Conservation (phyloP, 2,113 vertebrate genomes). For the Ctenodactylus gundi region DNA sequence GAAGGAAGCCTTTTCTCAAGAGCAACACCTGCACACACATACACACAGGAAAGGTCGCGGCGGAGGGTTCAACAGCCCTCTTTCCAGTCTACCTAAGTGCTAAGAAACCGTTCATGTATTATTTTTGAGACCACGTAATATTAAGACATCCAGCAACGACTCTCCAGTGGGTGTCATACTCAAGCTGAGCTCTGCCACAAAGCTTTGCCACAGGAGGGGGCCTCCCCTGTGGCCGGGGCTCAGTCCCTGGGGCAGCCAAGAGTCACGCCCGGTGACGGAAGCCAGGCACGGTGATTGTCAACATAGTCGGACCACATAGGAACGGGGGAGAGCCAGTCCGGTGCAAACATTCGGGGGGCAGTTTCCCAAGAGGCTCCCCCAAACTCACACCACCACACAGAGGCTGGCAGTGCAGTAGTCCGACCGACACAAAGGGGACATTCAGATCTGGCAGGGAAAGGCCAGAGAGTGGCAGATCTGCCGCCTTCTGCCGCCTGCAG, state of each 20-base stretch:
- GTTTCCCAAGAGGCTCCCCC: slow-evolving; percentile 41
- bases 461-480: too few species aligned
- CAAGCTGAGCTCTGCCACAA: background rate
- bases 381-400: too few species aligned
- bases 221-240: background rate
- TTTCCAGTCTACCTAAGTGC: background rate
- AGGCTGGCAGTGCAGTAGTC: too few species aligned
- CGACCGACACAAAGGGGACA: too few species aligned
- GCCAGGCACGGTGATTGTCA: background rate
- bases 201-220: background rate
- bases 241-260: background rate
- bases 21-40: too few species aligned
- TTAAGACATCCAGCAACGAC: background rate
- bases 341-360: background rate
- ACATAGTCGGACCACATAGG: background rate
- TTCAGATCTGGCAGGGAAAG: too few species aligned
- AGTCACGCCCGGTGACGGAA: too few species aligned
- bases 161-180: too few species aligned
- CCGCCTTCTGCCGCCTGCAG: too few species aligned
- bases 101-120: background rate
- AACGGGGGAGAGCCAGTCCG: background rate
- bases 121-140: background rate
- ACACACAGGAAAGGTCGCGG: background rate
- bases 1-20: too few species aligned
- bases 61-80: background rate